Evolutionary conservation across 2,888 invertebrate species (phyloP).

Genomic region (Hirtodrosophila trivittata): DNA sequence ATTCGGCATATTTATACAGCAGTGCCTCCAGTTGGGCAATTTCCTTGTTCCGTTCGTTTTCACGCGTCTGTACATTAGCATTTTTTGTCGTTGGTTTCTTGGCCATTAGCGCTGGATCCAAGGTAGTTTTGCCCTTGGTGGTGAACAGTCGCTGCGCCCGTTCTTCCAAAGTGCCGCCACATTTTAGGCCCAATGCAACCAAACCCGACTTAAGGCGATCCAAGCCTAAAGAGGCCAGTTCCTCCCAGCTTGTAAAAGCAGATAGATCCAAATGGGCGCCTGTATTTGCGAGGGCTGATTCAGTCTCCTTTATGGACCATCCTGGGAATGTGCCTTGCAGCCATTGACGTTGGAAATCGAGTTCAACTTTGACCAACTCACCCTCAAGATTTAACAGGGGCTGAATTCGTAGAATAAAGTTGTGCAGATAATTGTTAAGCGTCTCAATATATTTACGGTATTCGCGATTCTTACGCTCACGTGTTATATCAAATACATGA

Average conservation of each 20-base stretch:
- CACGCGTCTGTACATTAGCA: slow-evolving; percentile 85
- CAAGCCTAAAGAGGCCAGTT: slow-evolving; percentile 97
- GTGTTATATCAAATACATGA: slow-evolving; percentile 97
- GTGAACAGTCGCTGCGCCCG: slow-evolving; percentile 97
- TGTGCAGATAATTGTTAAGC: slow-evolving; percentile 93
- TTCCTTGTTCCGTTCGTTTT: slow-evolving; percentile 91
- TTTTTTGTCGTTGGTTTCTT: slow-evolving; percentile 90
- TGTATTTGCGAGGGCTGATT: slow-evolving; percentile 95
- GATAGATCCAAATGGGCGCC: slow-evolving; percentile 99
- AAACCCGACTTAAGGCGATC: slow-evolving; percentile 98
- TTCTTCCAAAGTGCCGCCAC: slow-evolving; percentile 99
- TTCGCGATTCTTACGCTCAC: slow-evolving; percentile 94
- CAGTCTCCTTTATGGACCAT: slow-evolving; percentile 99
- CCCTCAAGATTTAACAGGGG: slow-evolving; percentile 92
- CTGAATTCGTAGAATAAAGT: slow-evolving; percentile 92
- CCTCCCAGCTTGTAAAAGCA: slow-evolving; percentile 98
- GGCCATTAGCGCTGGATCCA: slow-evolving; percentile 95
- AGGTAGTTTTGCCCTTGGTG: slow-evolving; percentile 96
- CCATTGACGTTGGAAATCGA: slow-evolving; percentile 94
- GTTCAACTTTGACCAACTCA: slow-evolving; percentile 90
- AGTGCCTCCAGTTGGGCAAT: slow-evolving; percentile 95
- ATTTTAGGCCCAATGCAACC: slow-evolving; percentile 98
- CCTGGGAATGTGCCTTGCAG: slow-evolving; percentile 93
- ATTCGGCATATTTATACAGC: slow-evolving; percentile 93
- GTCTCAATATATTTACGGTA: slow-evolving; percentile 93